Percentiles rank a stretch among this genome's conserved stretches.
These are phyloP conservation scores for Eumerus sabulonum DNA, from an alignment of 2,888 invertebrate genomes.

Conservation along the genomic window DNA sequence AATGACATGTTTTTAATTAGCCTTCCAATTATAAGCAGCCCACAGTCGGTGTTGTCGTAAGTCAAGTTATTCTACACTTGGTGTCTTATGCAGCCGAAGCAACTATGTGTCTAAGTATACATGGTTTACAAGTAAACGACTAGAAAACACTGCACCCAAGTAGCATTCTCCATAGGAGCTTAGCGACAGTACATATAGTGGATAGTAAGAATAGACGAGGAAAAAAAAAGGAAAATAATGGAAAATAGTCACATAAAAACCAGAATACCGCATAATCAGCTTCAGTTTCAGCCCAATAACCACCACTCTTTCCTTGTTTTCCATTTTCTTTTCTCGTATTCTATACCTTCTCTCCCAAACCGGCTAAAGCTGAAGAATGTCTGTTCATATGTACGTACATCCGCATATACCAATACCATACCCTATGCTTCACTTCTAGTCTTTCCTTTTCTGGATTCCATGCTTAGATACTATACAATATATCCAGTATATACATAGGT, in stretches of 20 bases:
- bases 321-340: slow-evolving; percentile 21
- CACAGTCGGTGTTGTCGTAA: slow-evolving; percentile 16
- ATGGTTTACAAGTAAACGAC: slow-evolving; percentile 1
- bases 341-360: slow-evolving; percentile 32
- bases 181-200: slow-evolving; percentile 34
- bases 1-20: slow-evolving; percentile 32
- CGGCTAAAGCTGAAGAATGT: slow-evolving; percentile 55
- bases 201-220: neutral
- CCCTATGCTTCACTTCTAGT: slow-evolving; percentile 19
- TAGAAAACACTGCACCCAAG: slow-evolving; percentile 46
- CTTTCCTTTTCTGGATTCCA: slow-evolving; percentile 53
- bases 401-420: slow-evolving; percentile 28
- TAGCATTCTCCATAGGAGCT: slow-evolving; percentile 51
- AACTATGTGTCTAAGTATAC: neutral
- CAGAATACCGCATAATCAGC: slow-evolving; percentile 67
- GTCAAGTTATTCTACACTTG: slow-evolving; percentile 4
- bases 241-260: slow-evolving; percentile 65
- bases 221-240: slow-evolving; percentile 27
- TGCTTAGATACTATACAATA: slow-evolving; percentile 38
- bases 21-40: slow-evolving; percentile 36
- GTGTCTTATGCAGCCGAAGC: slow-evolving; percentile 3
- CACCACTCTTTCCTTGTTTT: slow-evolving; percentile 55
- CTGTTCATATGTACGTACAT: slow-evolving; percentile 18
- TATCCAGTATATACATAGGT: neutral
- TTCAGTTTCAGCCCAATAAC: slow-evolving; percentile 66